A percentile compares a stretch with the other conserved stretches of the same genome.
phyloP scores from a whole-genome alignment of 2,888 invertebrate genomes.

The Agelastica alni region DNA sequence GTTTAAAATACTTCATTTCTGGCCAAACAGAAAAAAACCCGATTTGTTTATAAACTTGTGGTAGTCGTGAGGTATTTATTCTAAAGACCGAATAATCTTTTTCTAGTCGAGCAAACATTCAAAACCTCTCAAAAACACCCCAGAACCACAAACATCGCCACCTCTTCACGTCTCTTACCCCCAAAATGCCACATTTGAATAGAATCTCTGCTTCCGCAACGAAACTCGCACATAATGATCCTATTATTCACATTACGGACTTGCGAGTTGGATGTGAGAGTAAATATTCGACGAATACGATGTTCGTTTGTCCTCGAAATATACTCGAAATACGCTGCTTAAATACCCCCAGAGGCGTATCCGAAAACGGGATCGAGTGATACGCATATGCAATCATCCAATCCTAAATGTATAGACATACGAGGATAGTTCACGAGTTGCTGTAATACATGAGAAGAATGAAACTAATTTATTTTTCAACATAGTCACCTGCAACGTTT shows the following conservation, averaged over 20 bases:
- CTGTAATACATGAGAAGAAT: no score
- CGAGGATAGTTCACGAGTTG: no score
- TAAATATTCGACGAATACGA: conserved; percentile 8
- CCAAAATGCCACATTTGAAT: conserved; percentile 45
- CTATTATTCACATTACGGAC: conserved; percentile 31
- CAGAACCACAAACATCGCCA: conserved; percentile 17
- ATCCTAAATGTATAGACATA: no score
- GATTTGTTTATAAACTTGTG: neutral
- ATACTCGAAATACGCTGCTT: conserved; percentile 9
- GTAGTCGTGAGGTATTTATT: conserved; percentile 1
- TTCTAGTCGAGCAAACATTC: conserved; percentile 14
- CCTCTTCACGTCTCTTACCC: conserved; percentile 11
- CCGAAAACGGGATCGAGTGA: no score
- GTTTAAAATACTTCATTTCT: no score
- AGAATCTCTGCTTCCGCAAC: conserved; percentile 54
- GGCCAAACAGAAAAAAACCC: neutral
- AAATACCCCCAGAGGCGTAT: neutral
- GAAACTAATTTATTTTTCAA: no score
- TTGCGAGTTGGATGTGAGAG: conserved; percentile 22
- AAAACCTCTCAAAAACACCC: conserved; percentile 13
- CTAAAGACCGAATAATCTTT: conserved; percentile 11
- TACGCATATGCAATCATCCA: no score
- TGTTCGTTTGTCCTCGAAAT: conserved; percentile 4
- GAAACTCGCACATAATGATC: conserved; percentile 53
- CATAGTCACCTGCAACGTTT: no score